Conservation (phyloP, 2,888 invertebrate species). For the Ichneumon xanthorius region DNA sequence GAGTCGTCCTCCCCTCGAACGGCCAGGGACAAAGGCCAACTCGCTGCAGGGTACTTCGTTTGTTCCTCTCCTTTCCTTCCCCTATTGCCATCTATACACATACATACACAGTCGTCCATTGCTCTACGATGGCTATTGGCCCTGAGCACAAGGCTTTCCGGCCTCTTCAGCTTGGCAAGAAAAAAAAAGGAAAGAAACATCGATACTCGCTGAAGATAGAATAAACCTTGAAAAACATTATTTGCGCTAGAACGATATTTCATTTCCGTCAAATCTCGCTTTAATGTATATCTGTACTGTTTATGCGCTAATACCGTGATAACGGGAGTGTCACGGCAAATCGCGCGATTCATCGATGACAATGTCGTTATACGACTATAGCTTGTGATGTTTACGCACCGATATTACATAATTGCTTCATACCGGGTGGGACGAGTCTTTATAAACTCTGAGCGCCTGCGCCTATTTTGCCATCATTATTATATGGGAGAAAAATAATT, state of each 20-base stretch:
- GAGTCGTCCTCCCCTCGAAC: constrained; percentile 30
- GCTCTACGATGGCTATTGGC: not conserved
- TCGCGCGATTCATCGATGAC: constrained; percentile 12
- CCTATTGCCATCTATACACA: not conserved
- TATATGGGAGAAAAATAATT: too few species aligned
- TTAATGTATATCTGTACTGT: not conserved
- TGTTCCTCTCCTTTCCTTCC: constrained; percentile 3
- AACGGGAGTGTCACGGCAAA: constrained; percentile 9
- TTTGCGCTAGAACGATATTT: not conserved
- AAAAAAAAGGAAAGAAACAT: not conserved
- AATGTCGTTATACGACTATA: not conserved
- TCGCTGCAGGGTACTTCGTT: constrained; percentile 5
- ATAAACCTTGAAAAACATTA: constrained; percentile 6
- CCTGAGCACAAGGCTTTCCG: not conserved
- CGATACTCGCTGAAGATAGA: not conserved
- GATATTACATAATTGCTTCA: constrained; percentile 5
- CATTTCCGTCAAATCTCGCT: not conserved
- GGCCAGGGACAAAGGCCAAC: constrained; percentile 26
- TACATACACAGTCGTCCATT: not conserved
- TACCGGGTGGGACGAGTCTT: not conserved
- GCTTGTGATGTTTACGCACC: not conserved
- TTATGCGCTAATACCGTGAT: constrained; percentile 17
- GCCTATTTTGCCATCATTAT: not conserved
- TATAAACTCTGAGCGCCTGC: not conserved
- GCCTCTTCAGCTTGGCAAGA: not conserved